Conservation (phyloP, 2,113 vertebrate species). For the Lutjanus erythropterus region DNA sequence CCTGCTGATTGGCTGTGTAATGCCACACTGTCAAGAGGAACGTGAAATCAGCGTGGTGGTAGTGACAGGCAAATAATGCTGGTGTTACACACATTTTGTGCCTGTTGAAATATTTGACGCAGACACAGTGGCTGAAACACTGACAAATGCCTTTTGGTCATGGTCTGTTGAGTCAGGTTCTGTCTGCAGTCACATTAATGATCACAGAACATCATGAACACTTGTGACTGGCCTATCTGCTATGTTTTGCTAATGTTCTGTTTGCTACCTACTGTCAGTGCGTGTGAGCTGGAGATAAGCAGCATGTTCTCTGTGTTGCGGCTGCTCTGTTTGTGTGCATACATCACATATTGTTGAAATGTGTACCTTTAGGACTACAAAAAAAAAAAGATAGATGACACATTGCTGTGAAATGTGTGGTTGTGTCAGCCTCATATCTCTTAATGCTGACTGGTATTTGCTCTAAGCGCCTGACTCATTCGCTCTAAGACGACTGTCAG, state of each 20-base stretch:
- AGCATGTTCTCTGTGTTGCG: background rate
- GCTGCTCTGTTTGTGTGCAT: conserved; percentile 40
- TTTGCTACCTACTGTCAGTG: background rate
- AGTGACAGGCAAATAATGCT: conserved; percentile 15
- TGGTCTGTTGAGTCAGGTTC: conserved; percentile 25
- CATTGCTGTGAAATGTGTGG: background rate
- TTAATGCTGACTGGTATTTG: conserved; percentile 40
- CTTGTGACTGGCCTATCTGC: background rate
- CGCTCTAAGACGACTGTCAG: conserved; percentile 10
- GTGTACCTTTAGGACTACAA: conserved; percentile 1
- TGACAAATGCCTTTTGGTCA: conserved; percentile 2
- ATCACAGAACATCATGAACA: background rate
- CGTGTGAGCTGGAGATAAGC: conserved; percentile 1
- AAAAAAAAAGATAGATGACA: too few relatives aligned
- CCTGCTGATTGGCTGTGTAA: background rate
- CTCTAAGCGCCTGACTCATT: conserved; percentile 36
- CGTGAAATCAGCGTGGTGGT: background rate
- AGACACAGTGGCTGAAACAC: background rate
- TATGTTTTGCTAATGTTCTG: conserved; percentile 6
- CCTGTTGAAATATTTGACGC: conserved; percentile 21
- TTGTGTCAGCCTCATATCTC: conserved; percentile 3
- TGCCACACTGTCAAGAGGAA: conserved; percentile 4
- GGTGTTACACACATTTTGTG: conserved; percentile 13
- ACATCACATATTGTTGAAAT: background rate
- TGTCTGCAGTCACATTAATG: conserved; percentile 16